These are phyloP conservation scores for Rhynchopsitta pachyrhyncha DNA, from an alignment of 2,113 vertebrate genomes.

Conservation along the genomic window DNA sequence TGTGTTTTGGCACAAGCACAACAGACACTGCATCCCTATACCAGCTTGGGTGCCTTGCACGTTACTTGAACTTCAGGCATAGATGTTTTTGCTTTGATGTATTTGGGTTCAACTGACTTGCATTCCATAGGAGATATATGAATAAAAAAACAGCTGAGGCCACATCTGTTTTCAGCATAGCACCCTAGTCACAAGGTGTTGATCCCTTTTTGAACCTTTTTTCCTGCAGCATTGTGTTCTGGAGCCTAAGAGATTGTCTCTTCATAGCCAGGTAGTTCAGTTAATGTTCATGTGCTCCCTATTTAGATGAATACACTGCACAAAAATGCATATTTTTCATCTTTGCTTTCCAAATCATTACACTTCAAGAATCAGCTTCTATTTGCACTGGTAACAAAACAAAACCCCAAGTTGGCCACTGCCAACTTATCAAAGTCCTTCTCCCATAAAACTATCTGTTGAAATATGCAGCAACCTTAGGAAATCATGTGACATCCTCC, in stretches of 20 bases:
- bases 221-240: neutral
- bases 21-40: accelerated
- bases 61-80: neutral
- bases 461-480: neutral
- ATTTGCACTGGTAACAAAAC: neutral
- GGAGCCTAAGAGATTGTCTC: neutral
- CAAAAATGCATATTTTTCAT: neutral
- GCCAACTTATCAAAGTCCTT: neutral
- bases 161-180: neutral
- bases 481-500: neutral
- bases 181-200: accelerated
- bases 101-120: neutral
- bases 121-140: accelerated
- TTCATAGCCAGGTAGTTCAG: neutral
- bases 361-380: neutral
- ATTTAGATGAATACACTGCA: neutral
- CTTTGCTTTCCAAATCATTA: neutral
- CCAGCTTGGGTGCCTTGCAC: neutral
- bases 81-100: accelerated
- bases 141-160: neutral
- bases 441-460: neutral
- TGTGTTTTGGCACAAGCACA: accelerated
- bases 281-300: neutral
- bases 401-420: neutral
- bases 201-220: neutral